Percentiles rank a stretch among this genome's conserved stretches.
These are phyloP conservation scores for Himantopus leucocephalus DNA, from an alignment of 2,113 vertebrate genomes.

Conservation along the genomic window DNA sequence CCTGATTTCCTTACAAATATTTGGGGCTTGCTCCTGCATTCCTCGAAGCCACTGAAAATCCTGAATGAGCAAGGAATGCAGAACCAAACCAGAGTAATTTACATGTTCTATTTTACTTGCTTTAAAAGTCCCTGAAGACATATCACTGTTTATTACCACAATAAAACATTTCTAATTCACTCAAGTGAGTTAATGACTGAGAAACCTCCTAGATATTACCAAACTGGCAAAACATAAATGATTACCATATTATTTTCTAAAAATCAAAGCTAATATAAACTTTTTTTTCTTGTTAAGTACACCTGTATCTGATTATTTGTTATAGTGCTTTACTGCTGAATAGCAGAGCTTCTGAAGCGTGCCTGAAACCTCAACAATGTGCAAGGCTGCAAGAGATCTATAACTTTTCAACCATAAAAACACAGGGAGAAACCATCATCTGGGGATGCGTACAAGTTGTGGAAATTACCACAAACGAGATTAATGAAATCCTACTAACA, in stretches of 20 bases:
- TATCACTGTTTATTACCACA: constrained; percentile 42
- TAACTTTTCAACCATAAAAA: neutral
- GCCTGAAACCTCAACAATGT: neutral
- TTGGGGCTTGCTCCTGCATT: constrained; percentile 30
- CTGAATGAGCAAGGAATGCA: constrained; percentile 9
- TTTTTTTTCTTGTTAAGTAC: neutral
- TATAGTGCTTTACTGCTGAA: neutral
- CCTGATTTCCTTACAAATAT: constrained; percentile 33
- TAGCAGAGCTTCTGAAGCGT: neutral
- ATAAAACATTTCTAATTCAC: constrained; percentile 46
- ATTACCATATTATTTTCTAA: constrained; percentile 2
- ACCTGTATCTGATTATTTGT: neutral
- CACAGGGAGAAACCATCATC: neutral
- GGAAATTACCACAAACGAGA: neutral
- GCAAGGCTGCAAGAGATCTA: neutral
- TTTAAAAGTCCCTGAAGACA: constrained; percentile 29
- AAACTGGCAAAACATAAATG: neutral
- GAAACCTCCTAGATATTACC: constrained; percentile 15
- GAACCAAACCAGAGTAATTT: constrained; percentile 19
- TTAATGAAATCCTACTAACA: neutral
- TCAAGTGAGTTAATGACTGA: constrained; percentile 52
- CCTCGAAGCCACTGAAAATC: constrained; percentile 6
- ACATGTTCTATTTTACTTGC: constrained; percentile 4
- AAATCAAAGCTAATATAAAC: neutral
- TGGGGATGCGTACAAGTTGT: neutral